Base-by-base conservation (phyloP, 2,888 invertebrate species). In the Uloborus plumipes region DNA sequence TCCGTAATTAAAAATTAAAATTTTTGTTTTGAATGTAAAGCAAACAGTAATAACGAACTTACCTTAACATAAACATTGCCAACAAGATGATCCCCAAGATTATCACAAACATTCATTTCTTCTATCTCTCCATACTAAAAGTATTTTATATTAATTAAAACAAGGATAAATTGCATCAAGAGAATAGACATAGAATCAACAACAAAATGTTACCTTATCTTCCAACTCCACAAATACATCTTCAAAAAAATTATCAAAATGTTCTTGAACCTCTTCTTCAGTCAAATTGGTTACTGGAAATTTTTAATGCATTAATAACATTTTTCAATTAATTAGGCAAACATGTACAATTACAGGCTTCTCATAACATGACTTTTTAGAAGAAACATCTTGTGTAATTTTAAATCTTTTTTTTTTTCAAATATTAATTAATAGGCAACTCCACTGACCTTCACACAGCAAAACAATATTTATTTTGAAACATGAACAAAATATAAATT, bases 41-140 rank as follows among this genome's bases (percentile, higher is more conserved):
- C 39, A 39, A 39, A 65, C 3, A 9, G 39, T 2, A 9, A 9
- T 11, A 39, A 39, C 39, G 2, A 50, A 78, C 87, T 89, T 89
- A 95, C 95, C 92, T 99, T 99, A 85, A 99, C 97, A 89, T 99
- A 99, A 74, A 99, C 99, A 92, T 99, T 99, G 77, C 99, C 99
- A 58, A 99, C 98, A 86, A 99, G 92, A 89, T 99, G 99, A 89
- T 99, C 98, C 3, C 98, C 98, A 84, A 99, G 92, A 90, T 99
- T 99, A 90, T 99, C 99, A 90, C 99, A 99, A 2, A 99, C 98
- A 91, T 99, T 99, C 98, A 99, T 99, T 90, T 99, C 99, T 90
- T 99, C 99, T 87, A 99, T 99, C 90, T 99, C 98, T 0, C 99
- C 99, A 90, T 99, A 99, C 91, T 91, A 88, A 20, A 77, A 67